Conservation (phyloP, 2,113 vertebrate genomes). For the Sander vitreus region DNA sequence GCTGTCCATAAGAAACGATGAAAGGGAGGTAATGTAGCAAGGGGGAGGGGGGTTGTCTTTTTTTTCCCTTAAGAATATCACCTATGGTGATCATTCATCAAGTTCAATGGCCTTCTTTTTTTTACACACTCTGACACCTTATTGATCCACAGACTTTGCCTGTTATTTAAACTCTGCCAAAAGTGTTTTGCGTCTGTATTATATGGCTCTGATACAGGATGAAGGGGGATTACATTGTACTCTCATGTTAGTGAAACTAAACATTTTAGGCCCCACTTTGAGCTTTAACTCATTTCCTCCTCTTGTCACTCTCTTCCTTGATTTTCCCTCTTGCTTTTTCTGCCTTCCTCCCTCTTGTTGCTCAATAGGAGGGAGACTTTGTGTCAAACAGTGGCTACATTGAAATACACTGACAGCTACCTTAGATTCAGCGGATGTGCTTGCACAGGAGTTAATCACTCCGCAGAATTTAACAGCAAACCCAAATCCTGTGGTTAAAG, state of each 20-base stretch:
- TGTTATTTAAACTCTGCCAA: conserved; percentile 32
- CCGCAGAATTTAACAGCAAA: conserved; percentile 50
- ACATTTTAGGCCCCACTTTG: conserved; percentile 44
- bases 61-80: conserved; percentile 61
- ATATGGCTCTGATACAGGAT: conserved; percentile 30
- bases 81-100: conserved; percentile 68
- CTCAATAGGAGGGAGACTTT: conserved; percentile 47
- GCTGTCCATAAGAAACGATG: conserved; percentile 28
- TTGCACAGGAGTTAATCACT: conserved; percentile 52
- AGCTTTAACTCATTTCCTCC: conserved; percentile 47
- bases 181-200: conserved; percentile 25
- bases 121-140: conserved; percentile 56
- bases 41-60: background rate
- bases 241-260: conserved; percentile 45
- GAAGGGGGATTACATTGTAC: conserved; percentile 41
- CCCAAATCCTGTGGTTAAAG: conserved; percentile 55
- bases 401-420: conserved; percentile 65
- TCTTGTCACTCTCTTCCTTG: conserved; percentile 54
- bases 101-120: conserved; percentile 54
- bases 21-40: conserved; percentile 18
- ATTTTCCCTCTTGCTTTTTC: conserved; percentile 34
- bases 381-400: conserved; percentile 59
- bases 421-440: conserved; percentile 58
- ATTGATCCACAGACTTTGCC: conserved; percentile 44
- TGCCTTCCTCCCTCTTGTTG: conserved; percentile 49